phyloP scores from a whole-genome alignment of 2,888 invertebrate species.

The Microchrysa polita region DNA sequence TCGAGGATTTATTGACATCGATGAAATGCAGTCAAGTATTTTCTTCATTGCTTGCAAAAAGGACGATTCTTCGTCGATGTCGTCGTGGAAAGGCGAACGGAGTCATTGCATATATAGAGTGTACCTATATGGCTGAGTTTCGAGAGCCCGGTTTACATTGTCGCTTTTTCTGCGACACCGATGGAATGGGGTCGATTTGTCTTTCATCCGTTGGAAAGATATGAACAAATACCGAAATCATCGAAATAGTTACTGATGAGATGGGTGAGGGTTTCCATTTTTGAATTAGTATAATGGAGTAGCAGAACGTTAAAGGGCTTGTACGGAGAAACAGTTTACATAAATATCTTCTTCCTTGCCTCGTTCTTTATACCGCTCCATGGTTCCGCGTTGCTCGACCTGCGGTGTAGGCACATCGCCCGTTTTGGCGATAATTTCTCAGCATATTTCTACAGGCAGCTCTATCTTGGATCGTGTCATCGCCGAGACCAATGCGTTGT shows the following conservation, averaged over 20 bases:
- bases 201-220: slow-evolving; percentile 1
- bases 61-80: neutral
- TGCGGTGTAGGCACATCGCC: too few species aligned
- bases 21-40: slow-evolving; percentile 54
- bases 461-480: too few species aligned
- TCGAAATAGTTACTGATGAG: slow-evolving; percentile 23
- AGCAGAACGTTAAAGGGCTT: too few species aligned
- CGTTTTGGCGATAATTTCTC: too few species aligned
- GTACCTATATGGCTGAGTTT: neutral
- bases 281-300: too few species aligned
- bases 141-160: neutral
- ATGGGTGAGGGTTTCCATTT: neutral
- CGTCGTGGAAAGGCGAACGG: neutral
- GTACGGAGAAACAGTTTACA: too few species aligned
- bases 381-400: too few species aligned
- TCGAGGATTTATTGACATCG: slow-evolving; percentile 64
- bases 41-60: slow-evolving; percentile 42
- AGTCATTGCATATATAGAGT: neutral
- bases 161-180: neutral
- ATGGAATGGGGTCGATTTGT: slow-evolving; percentile 1
- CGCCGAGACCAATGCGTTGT: too few species aligned
- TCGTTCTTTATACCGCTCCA: too few species aligned
- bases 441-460: too few species aligned
- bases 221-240: slow-evolving; percentile 30
- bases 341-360: too few species aligned